Evolutionary conservation across 1,140 invertebrate species (phyloP).

Genomic region (Delia radicum): DNA sequence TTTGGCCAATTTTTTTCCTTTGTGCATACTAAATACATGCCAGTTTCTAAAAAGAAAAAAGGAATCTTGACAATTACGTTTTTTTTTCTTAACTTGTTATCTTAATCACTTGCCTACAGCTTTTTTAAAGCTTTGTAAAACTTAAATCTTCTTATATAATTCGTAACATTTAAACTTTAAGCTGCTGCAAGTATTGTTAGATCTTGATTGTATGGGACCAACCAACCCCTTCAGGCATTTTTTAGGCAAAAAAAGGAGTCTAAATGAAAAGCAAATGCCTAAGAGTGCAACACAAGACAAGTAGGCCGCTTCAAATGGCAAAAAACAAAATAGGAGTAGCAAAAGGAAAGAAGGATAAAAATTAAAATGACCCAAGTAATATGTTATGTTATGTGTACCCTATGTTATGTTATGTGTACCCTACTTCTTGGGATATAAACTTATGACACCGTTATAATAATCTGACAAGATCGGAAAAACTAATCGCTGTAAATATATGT

Average conservation of each 20-base stretch:
- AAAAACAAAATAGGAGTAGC: background rate
- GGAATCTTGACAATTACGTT: background rate
- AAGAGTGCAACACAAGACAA: background rate
- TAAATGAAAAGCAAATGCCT: background rate
- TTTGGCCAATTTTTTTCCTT: background rate
- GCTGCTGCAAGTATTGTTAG: background rate
- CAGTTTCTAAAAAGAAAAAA: background rate
- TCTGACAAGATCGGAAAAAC: too few species aligned
- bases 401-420: too few species aligned
- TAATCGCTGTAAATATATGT: too few species aligned
- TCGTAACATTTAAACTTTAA: constrained; percentile 5
- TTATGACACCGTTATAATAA: too few species aligned
- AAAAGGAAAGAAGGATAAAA: background rate
- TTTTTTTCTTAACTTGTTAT: background rate
- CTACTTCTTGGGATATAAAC: too few species aligned
- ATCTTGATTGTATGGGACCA: background rate
- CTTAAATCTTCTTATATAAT: background rate
- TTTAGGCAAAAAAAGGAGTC: background rate
- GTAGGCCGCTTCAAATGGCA: background rate
- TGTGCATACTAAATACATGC: background rate
- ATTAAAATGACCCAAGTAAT: background rate
- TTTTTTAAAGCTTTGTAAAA: background rate
- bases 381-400: too few species aligned
- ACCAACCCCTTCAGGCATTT: background rate
- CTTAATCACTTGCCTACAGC: constrained; percentile 3